Base-by-base conservation (phyloP, 2,797 vertebrate species). In the Crax fasciolata region DNA sequence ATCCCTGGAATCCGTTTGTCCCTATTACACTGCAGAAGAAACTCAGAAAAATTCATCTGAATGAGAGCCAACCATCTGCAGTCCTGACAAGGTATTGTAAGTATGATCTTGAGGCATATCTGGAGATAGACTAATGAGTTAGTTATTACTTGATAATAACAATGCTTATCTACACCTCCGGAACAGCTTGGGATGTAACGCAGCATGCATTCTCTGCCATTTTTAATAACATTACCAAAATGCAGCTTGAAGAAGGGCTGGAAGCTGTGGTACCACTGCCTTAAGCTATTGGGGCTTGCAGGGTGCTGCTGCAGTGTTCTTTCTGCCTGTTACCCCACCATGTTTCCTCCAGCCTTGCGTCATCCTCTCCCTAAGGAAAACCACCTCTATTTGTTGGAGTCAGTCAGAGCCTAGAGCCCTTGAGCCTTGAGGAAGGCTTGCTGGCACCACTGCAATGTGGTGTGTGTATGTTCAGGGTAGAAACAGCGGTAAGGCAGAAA, bases 121-220 rank as follows among this genome's bases (percentile, higher is more conserved):
- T 89, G 70, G 52, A 88, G 70, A 66, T 28, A 84, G 76, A 52
- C 24, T 91, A 88, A 96, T 95, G 84, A 77, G 74, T 48, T 91
- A 87, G 84, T 94, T 95, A 93, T 91, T 72, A 63, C 73, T 93
- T 43, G 73, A 80, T 85, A 65, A 62, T 0, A 70, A 49, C 84
- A 88, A 87, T 7, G 48, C 74, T 94, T 93, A 90, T 92, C 94
- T 88, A 91, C 30, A 55, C 13, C 32, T 59, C 54, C 71, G 39
- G 46, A 44, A 19, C 1, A 9, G 48, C 13, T 49, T 44, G 85
- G n/a, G 55, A 66, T 68, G 27, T 18, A 46, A 10, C 0, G 3
- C n/a, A 77, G 88, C 41, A 57, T 68, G 18, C 7, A 15, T 35
- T 78, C 58, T 68, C 59, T 72, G 44, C 8, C 20, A 20, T 65